phyloP scores from a whole-genome alignment of 1,140 invertebrate genomes.

The Drosophila ficusphila region DNA sequence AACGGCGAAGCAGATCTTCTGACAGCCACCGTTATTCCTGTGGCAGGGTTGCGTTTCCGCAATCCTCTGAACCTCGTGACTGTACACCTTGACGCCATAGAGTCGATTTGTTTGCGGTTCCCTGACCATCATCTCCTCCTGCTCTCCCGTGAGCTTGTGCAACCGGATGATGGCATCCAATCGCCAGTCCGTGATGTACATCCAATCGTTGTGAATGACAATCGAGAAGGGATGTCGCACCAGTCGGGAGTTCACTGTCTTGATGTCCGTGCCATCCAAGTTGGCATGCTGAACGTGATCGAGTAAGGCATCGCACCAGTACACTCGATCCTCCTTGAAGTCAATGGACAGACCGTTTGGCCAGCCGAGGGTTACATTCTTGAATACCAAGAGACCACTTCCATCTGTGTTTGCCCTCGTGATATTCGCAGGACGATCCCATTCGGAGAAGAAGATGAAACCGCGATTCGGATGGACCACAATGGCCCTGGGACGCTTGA shows the following conservation, averaged over 20 bases:
- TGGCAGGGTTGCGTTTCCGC: slow-evolving; percentile 92
- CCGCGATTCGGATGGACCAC: slow-evolving; percentile 98
- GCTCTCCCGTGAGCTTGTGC: slow-evolving; percentile 94
- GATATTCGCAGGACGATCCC: slow-evolving; percentile 98
- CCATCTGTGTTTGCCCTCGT: slow-evolving; percentile 96
- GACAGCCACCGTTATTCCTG: slow-evolving; percentile 94
- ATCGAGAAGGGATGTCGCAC: slow-evolving; percentile 98
- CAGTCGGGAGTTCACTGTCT: slow-evolving; percentile 93
- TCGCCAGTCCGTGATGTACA: slow-evolving; percentile 99
- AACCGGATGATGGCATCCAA: slow-evolving; percentile 96
- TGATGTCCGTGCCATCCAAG: slow-evolving; percentile 96
- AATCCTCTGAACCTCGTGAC: slow-evolving; percentile 90
- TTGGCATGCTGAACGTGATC: slow-evolving; percentile 98
- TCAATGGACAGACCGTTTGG: slow-evolving; percentile 98
- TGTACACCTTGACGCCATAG: slow-evolving; percentile 97
- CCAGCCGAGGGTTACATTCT: slow-evolving; percentile 97
- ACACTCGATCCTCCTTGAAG: slow-evolving; percentile 93
- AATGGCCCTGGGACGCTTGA: slow-evolving; percentile 96
- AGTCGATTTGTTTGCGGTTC: slow-evolving; percentile 96
- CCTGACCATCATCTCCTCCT: slow-evolving; percentile 93
- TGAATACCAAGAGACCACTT: slow-evolving; percentile 93
- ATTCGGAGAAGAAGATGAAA: slow-evolving; percentile 97
- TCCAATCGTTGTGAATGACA: slow-evolving; percentile 95
- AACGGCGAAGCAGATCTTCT: slow-evolving; percentile 97
- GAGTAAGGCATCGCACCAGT: slow-evolving; percentile 97